Percentiles rank a stretch among this genome's conserved stretches.
These are phyloP conservation scores for Portunus trituberculatus DNA, from an alignment of 1,140 invertebrate species.

Conservation along the genomic window DNA sequence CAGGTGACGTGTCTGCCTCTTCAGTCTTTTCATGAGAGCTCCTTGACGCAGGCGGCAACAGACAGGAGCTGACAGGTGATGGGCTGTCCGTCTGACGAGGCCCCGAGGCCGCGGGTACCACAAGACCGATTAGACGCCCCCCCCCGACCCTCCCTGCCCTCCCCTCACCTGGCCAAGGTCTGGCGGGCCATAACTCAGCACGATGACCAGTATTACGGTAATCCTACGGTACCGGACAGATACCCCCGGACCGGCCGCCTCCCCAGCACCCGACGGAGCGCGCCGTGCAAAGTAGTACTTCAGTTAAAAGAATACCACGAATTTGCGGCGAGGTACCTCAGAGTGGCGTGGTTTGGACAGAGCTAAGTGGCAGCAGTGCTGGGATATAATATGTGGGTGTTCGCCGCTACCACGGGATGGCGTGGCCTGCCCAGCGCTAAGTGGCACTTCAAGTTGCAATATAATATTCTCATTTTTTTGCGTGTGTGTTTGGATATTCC, in stretches of 20 bases:
- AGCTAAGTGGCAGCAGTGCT: constrained; percentile 42
- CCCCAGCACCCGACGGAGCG: constrained; percentile 31
- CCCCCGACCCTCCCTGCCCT: background rate
- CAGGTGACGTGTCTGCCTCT: background rate
- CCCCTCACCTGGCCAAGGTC: constrained; percentile 26
- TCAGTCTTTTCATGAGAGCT: background rate
- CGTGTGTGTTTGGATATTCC: constrained; percentile 49
- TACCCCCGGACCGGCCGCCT: background rate
- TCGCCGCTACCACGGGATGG: constrained; percentile 37
- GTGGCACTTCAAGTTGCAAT: constrained; percentile 40
- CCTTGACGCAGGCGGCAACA: constrained; percentile 27
- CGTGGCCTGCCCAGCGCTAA: constrained; percentile 38
- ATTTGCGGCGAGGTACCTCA: constrained; percentile 53
- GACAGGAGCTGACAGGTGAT: constrained; percentile 51
- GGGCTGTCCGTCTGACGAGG: constrained; percentile 39
- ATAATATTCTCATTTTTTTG: constrained; percentile 52
- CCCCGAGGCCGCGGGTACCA: background rate
- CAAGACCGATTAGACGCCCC: constrained; percentile 41
- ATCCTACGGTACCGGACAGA: constrained; percentile 49
- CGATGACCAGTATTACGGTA: constrained; percentile 60
- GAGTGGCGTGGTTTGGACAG: constrained; percentile 54
- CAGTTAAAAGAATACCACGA: constrained; percentile 54
- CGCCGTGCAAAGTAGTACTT: constrained; percentile 47
- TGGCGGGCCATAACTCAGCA: constrained; percentile 46
- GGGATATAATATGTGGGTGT: constrained; percentile 49